Base-by-base conservation (phyloP, 2,797 vertebrate species). In the Lepilemur ruficaudatus region DNA sequence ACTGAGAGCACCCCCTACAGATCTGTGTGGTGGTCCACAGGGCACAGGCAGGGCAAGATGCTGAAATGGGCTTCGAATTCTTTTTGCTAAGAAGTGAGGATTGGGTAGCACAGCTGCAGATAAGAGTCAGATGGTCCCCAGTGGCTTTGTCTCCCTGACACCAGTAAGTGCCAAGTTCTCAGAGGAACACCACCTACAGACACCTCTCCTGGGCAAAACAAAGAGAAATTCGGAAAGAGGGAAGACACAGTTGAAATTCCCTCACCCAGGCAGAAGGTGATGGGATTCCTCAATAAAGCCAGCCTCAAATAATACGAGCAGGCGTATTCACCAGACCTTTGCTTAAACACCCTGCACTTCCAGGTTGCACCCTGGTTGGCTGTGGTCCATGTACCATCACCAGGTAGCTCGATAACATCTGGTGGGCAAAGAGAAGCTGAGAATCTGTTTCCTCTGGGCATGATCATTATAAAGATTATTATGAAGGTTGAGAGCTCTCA, bases 321-420 rank as follows among this genome's bases (percentile, higher is more conserved):
- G 10, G 4, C n/a, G 7, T 32, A 30, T 57, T 35, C 79, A 75
- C 48, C 46, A 79, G 63, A 52, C 41, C 14, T 38, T 35, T 17
- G 14, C 88, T 35, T 43, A 32, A 63, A 63, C 18, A 57, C 7
- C 55, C 23, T 17, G 18, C 15, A 59, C 10, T 28, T 8, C 11
- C 7, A n/a, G 46, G 35, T 7, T 48, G 30, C 4, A 46, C 41
- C 20, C 25, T 2, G 6, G 25, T 25, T 43, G 43, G 8, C 30
- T 67, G 18, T 69, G 59, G 65, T 28, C 78, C 0, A 0, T 7
- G 67, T 43, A 13, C 52, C n/a, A 48, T 70, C 75, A 50, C 14
- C 43, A 67, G 41, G 3, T 38, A 32, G 35, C 20, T 7, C 0
- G 15, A 25, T 13, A 28, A 0, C 5, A 2, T 35, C 79, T 18